These are phyloP conservation scores for Congeria kusceri DNA, from an alignment of 2,888 invertebrate genomes.

Conservation along the genomic window DNA sequence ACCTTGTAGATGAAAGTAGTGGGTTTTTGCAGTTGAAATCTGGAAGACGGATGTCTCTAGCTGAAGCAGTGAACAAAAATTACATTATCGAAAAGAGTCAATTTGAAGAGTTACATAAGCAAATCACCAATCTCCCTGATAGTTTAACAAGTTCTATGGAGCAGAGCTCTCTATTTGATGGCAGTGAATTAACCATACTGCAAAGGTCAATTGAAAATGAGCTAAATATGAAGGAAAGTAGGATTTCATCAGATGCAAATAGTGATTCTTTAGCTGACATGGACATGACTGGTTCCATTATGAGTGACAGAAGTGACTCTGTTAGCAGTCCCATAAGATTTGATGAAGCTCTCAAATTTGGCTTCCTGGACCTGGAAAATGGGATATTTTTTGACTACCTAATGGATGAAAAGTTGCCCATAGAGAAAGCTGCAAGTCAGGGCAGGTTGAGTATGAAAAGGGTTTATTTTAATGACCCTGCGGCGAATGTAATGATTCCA, in stretches of 20 bases:
- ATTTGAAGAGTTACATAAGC: slow-evolving; percentile 5
- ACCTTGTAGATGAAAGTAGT: slow-evolving; percentile 86
- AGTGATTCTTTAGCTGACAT: slow-evolving; percentile 24
- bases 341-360: slow-evolving; percentile 67
- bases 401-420: slow-evolving; percentile 81
- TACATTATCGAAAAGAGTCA: slow-evolving; percentile 71
- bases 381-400: slow-evolving; percentile 65
- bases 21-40: slow-evolving; percentile 59
- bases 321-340: slow-evolving; percentile 60
- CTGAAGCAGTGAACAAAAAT: slow-evolving; percentile 93
- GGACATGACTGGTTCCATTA: slow-evolving; percentile 20
- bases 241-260: slow-evolving; percentile 13
- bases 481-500: slow-evolving; percentile 47
- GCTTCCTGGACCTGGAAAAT: slow-evolving; percentile 64
- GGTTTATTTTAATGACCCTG: slow-evolving; percentile 60
- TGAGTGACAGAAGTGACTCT: slow-evolving; percentile 44
- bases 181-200: background rate
- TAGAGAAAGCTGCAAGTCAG: slow-evolving; percentile 91
- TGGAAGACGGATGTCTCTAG: slow-evolving; percentile 86
- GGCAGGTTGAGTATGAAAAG: slow-evolving; percentile 90
- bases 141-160: slow-evolving; percentile 7
- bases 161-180: slow-evolving; percentile 1
- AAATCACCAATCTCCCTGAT: slow-evolving; percentile 25
- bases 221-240: slow-evolving; percentile 25
- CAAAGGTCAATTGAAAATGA: slow-evolving; percentile 17